Base-by-base conservation (phyloP, 37 sponge, comb jelly and placozoan species). In the Amphimedon queenslandica region DNA sequence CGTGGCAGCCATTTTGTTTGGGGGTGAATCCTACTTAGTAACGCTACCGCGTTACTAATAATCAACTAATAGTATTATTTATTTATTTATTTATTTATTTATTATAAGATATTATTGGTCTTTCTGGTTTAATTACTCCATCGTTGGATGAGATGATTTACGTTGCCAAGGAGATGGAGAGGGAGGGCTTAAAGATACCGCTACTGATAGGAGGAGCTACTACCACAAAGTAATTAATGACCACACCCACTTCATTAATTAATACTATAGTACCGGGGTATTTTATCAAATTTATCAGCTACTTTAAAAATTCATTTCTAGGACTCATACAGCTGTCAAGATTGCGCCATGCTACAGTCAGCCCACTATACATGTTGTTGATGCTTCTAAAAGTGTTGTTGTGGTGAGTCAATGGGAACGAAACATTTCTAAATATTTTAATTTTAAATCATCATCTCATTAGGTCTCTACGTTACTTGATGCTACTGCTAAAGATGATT, bases 291-390 rank as follows among this genome's bases (percentile, higher is more conserved):
- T n/a, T n/a, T n/a, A n/a, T n/a, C n/a, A n/a, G n/a, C n/a, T n/a
- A n/a, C n/a, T n/a, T n/a, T n/a, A n/a, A n/a, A n/a, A n/a, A n/a
- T n/a, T n/a, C n/a, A n/a, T n/a, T n/a, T 35, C 2, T 56, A 82
- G 96, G 66, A 84, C 78, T 10, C 99, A 98, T 65, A 98, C 99
- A 27, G 99, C 99, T 78, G 99, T 98, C 27, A 98, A 98, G 77
- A 98, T 98, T 72, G 90, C 96, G 39, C 99, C 99, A n/a, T 67
- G 79, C 32, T 98, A 98, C 63, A 75, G 67, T 3, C 85, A 80
- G 20, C 96, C 96, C 33, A 80, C 82, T 37, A 82, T 98, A 47
- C 93, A 98, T 75, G 99, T 98, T 0, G 66, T 92, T 37, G 99
- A 98, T 80, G 99, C 99, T 53, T 95, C 96, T 42, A 95, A 87